Base-by-base conservation (phyloP, 2,113 vertebrate species). In the Parotia lawesii region DNA sequence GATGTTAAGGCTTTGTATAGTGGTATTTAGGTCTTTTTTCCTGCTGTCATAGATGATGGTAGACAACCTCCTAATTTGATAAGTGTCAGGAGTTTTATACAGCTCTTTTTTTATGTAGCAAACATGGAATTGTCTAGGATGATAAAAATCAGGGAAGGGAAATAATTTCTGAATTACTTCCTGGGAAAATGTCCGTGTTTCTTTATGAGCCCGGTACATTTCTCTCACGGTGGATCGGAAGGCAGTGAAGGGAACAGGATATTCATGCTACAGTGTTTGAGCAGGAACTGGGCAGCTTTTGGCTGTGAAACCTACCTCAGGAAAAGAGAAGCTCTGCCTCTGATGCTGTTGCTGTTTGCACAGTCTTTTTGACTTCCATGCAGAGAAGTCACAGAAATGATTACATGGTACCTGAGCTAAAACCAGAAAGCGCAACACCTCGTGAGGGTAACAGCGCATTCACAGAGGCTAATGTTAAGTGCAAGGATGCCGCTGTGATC, bases 1-100 rank as follows among this genome's bases (percentile, higher is more conserved):
- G 90, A 57, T 85, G 27, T 85, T 89, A 65, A 86, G 91, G 80
- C 66, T 92, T 92, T 94, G 35, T 77, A 66, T 80, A 93, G 40
- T 90, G 89, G 31, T 91, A 69, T 25, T 94, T 71, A 94, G 87
- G 71, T 37, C 4, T 51, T 84, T 77, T 90, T 87, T 82, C 37
- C 60, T 93, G 81, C 85, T 94, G 25, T 91, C 79, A 28, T 77
- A 90, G 56, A 33, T 83, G 72, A 85, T 94, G 40, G 64, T 91
- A 94, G 82, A 71, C 22, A 89, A 70, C 19, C 28, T 91, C 47
- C 40, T 80, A 74, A 77, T 84, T 45, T 95, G 38, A 57, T 51
- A 85, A 85, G 40, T 85, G 48, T 70, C 0, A 2, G 50, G 38
- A 85, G 20, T 50, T 82, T 85, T 62, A n/a, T 56, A 9, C 4